Conservation (phyloP, 1,140 invertebrate species). For the Chrysomallon squamiferum region DNA sequence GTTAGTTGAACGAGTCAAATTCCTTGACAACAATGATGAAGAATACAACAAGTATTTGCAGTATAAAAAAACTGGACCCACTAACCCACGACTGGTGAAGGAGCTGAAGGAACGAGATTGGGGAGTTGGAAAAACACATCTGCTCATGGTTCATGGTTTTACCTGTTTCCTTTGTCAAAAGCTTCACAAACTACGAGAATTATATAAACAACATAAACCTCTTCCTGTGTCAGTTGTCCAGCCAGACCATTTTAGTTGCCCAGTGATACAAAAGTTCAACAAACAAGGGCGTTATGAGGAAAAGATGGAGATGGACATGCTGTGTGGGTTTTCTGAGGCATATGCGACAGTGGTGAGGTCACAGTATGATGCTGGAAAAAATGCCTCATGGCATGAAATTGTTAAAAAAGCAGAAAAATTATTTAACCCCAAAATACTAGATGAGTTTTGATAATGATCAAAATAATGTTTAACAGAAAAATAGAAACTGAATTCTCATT, state of each 20-base stretch:
- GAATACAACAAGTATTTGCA: conserved; percentile 49
- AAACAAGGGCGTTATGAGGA: no score
- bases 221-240: background rate
- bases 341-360: no score
- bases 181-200: background rate
- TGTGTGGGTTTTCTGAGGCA: no score
- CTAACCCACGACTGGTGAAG: conserved; percentile 46
- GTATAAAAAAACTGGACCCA: conserved; percentile 34
- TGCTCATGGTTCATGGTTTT: background rate
- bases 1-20: conserved; percentile 38
- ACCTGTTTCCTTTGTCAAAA: background rate
- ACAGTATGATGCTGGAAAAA: no score
- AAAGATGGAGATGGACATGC: no score
- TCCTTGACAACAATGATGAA: conserved; percentile 44
- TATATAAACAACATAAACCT: background rate
- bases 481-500: no score
- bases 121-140: conserved; percentile 20
- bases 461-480: no score
- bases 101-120: conserved; percentile 61
- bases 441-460: no score
- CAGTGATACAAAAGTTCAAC: background rate
- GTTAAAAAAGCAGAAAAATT: no score
- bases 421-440: no score
- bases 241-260: background rate
- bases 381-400: no score